Conservation (phyloP, 2,797 vertebrate species). For the Tachyglossus aculeatus region DNA sequence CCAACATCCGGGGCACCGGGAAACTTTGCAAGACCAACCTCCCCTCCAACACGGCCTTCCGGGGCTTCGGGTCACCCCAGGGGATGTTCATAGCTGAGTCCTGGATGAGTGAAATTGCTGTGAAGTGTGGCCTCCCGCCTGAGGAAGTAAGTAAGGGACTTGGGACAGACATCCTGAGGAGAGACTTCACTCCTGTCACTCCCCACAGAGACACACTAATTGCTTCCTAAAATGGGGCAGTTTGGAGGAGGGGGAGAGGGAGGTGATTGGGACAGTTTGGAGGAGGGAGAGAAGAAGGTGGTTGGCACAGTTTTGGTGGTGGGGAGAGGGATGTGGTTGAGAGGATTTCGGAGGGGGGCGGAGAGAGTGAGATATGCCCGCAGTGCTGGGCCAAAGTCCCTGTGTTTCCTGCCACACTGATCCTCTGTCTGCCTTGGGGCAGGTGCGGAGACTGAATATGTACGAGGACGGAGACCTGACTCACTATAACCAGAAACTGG, state of each 20-base stretch:
- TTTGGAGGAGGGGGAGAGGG: too few relatives aligned
- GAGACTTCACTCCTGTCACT: too few relatives aligned
- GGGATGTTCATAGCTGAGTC: constrained; percentile 89
- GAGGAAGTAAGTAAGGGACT: constrained; percentile 81
- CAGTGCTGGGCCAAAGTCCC: not conserved
- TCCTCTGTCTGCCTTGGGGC: constrained; percentile 31
- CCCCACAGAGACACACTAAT: too few relatives aligned
- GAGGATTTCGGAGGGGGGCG: too few relatives aligned
- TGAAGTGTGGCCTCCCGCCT: constrained; percentile 77
- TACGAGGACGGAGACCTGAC: constrained; percentile 88
- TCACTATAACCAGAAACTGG: constrained; percentile 87
- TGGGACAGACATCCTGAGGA: too few relatives aligned
- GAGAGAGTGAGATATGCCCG: too few relatives aligned
- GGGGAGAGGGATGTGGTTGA: too few relatives aligned
- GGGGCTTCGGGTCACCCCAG: constrained; percentile 93
- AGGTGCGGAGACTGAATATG: constrained; percentile 89
- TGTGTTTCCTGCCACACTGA: not conserved
- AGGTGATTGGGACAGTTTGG: too few relatives aligned
- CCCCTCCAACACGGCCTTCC: constrained; percentile 92
- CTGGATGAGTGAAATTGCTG: constrained; percentile 88
- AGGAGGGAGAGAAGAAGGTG: not conserved
- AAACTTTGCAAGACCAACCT: constrained; percentile 89
- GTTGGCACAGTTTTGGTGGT: not conserved
- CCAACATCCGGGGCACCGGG: constrained; percentile 83
- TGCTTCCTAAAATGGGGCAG: too few relatives aligned